Evolutionary conservation across 2,797 vertebrate species (phyloP), one percentile per base, ranked within the genome.

Genomic region (Sorex maritimensis): DNA sequence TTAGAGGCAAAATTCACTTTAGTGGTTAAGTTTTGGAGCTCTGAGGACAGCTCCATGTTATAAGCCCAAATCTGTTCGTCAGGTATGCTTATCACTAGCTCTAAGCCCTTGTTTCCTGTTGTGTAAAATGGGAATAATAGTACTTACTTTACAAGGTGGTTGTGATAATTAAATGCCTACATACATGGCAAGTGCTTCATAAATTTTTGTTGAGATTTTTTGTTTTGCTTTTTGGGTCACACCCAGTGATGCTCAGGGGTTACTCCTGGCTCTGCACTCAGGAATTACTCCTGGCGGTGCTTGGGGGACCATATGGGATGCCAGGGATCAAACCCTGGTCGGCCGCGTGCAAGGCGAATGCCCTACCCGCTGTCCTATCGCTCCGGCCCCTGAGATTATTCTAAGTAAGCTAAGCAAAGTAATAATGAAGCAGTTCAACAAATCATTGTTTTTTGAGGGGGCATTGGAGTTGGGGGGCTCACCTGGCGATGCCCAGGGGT

Each of bases 1-100:
- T 95, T 52, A 73, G 79, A 93, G 85, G 34, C 28, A 61, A 12
- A 65, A 72, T 74, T n/a, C 41, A 83, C 38, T 38, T 75, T 71
- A 88, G 26, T 72, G 49, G 10, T 30, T 83, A 67, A 11, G 1
- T 83, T 13, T 88, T 85, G 88, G 69, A 24, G 26, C 61, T 58
- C 17, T 83, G 38, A 24, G 46, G 28, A 73, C 26, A 82, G 81
- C 79, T 19, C 17, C 17, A 5, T 71, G 2, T 28, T 91, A 80
- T 52, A 58, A 91, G 79, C 26, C 26, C 13, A 81, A 34, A 3
- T 38, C 17, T 6, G 38, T 30, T 84, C 79, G 92, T 24, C 68
- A 52, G 34, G 1, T 71, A 44, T 63, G 30, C 49, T 81, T 87
- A 77, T 11, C 23, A 15, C 26, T 14, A 58, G 52, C 17, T 74